Percentiles rank a stretch among this genome's conserved stretches.
These are phyloP conservation scores for Staurois parvus DNA, from an alignment of 2,797 vertebrate genomes.

Conservation along the genomic window DNA sequence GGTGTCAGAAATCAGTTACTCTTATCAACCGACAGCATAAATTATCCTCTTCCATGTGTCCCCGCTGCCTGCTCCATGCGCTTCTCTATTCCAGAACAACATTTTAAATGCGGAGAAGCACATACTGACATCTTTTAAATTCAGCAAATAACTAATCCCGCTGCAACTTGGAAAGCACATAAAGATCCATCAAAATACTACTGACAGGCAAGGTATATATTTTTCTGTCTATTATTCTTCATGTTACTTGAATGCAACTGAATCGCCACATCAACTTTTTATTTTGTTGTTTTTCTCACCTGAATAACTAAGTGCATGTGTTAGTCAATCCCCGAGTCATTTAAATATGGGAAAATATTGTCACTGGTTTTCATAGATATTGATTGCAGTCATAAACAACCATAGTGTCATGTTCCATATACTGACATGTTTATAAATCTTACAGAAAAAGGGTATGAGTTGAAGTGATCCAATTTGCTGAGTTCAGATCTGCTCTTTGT, in stretches of 20 bases:
- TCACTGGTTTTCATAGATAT: neutral
- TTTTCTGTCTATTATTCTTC: constrained; percentile 51
- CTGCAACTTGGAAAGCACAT: constrained; percentile 43
- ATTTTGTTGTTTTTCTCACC: constrained; percentile 7
- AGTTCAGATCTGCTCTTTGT: too few species aligned
- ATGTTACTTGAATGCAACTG: constrained; percentile 49
- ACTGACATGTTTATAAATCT: neutral
- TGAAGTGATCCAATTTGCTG: too few species aligned
- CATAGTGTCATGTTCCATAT: neutral
- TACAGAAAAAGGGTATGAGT: too few species aligned
- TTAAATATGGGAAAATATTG: neutral
- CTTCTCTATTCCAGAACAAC: constrained; percentile 66
- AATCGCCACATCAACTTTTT: constrained; percentile 21
- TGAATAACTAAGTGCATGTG: constrained; percentile 15
- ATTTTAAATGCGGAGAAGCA: constrained; percentile 43
- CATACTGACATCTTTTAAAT: constrained; percentile 50
- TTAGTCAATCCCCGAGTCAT: neutral
- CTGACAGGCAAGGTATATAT: constrained; percentile 58
- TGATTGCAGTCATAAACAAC: neutral
- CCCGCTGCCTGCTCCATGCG: constrained; percentile 70
- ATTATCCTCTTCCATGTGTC: constrained; percentile 72
- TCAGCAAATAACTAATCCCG: constrained; percentile 35
- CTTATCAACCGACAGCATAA: constrained; percentile 66
- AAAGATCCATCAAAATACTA: constrained; percentile 57
- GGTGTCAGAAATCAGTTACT: constrained; percentile 63